Evolutionary conservation across 2,113 vertebrate genomes (phyloP).

Genomic region (Equus przewalskii): DNA sequence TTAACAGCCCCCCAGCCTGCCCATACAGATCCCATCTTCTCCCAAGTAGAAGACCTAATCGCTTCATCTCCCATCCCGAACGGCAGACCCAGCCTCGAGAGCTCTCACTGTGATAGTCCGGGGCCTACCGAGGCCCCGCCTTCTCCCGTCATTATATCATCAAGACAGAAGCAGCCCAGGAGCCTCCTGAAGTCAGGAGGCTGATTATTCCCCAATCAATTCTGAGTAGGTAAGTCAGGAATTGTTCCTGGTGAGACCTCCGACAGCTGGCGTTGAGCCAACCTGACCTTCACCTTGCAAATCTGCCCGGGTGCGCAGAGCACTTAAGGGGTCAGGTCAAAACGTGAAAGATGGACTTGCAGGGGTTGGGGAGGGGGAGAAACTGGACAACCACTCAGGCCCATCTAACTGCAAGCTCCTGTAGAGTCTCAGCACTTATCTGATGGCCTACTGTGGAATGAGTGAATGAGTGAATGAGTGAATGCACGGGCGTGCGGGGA

Average conservation of each 20-base stretch:
- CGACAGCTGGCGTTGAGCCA: neutral
- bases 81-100: neutral
- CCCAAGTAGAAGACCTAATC: neutral
- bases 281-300: constrained; percentile 40
- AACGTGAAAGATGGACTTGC: rapidly evolving
- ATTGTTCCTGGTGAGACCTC: neutral
- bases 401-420: neutral
- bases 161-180: neutral
- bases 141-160: neutral
- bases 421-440: neutral
- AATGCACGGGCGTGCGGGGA: rapidly evolving
- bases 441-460: neutral
- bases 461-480: rapidly evolving
- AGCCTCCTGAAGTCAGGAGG: constrained; percentile 44
- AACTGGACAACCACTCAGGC: neutral
- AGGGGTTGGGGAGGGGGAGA: rapidly evolving
- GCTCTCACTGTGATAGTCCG: rapidly evolving
- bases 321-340: neutral
- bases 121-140: rapidly evolving
- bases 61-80: rapidly evolving
- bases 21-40: neutral
- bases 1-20: too few relatives aligned
- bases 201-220: constrained; percentile 42
- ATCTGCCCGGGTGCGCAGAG: neutral
- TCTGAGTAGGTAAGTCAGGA: constrained; percentile 34